Evolutionary conservation across 1,140 invertebrate genomes (phyloP), one percentile per base, ranked within the genome.

Genomic region (Nautilus pompilius): DNA sequence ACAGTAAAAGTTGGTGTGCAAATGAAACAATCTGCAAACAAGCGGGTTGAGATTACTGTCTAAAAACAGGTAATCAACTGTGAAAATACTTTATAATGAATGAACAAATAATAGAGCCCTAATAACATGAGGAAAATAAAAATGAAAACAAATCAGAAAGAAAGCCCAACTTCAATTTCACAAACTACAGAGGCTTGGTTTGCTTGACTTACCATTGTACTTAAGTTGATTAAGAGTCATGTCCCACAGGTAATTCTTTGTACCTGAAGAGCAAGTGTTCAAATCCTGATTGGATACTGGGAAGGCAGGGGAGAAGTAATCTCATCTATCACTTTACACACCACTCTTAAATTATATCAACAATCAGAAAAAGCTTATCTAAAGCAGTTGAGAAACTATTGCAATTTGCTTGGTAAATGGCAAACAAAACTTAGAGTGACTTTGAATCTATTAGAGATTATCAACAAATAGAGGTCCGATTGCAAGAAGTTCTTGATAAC

Each of bases 231-330:
- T 75, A 49, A 77, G 58, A 26, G 77, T 79, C 69, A 75, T 74
- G 62, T 79, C 75, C 77, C 77, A 79, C 62, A 79, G 67, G 54
- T 72, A 69, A 64, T 77, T 77, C 62, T 76, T 77, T 56, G 71
- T 67, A 41, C 72, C 75, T 77, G 72, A 30, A 54, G 49, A 51
- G 28, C 46, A 20, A 58, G 59, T n/a, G n/a, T n/a, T n/a, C n/a
- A 54, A 51, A 30, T 26, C 34, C 32, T 30, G 17, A 30, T 58
- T 36, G 3, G 26, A 32, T 34, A 34, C 48, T 17, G 48, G 15
- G 33, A 28, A 10, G 41, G n/a, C 24, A 53, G 6, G 41, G 22
- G 10, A 36, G 24, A 15, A 1, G 28, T 30, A 8, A 4, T 55
- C 15, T 34, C 34, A 26, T 17, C 17, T 32, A 48, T n/a, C n/a